These are phyloP conservation scores for Ophioderma brevispina DNA, from an alignment of 35 echinoderm and acorn worm species.

Conservation along the genomic window DNA sequence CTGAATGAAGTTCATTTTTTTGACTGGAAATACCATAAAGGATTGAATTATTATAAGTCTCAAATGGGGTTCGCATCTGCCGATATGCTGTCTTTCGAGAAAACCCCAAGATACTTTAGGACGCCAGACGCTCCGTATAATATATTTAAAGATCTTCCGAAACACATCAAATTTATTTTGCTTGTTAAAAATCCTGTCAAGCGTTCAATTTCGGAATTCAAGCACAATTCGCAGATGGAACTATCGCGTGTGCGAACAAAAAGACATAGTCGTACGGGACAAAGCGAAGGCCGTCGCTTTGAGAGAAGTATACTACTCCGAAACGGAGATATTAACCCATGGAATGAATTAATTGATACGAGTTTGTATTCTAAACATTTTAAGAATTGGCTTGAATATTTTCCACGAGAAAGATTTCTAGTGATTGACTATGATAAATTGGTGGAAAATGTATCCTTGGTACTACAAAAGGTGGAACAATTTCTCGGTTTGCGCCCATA, in stretches of 20 bases:
- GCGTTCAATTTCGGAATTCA: neutral
- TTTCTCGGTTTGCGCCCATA: neutral
- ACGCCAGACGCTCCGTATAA: neutral
- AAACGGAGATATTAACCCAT: neutral
- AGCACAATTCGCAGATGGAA: neutral
- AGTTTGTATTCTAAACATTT: neutral
- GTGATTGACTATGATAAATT: neutral
- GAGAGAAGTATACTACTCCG: neutral
- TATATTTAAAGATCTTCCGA: neutral
- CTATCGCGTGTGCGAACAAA: no score
- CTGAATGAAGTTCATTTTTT: conserved; percentile 65
- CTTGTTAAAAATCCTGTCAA: neutral
- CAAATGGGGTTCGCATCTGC: conserved; percentile 18
- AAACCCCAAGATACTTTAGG: conserved; percentile 63
- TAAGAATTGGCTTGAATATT: neutral
- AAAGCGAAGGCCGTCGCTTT: neutral
- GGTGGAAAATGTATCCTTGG: neutral
- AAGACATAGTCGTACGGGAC: neutral
- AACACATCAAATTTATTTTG: neutral
- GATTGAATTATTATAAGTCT: conserved; percentile 39
- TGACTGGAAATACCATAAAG: conserved; percentile 49
- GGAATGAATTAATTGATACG: neutral
- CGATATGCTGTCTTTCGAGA: conserved; percentile 45
- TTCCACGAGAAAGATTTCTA: neutral
- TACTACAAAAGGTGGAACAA: neutral